Percentiles rank a stretch among this genome's conserved stretches.
phyloP scores from a whole-genome alignment of 2,888 invertebrate species.

The Drosophila stalkeri region DNA sequence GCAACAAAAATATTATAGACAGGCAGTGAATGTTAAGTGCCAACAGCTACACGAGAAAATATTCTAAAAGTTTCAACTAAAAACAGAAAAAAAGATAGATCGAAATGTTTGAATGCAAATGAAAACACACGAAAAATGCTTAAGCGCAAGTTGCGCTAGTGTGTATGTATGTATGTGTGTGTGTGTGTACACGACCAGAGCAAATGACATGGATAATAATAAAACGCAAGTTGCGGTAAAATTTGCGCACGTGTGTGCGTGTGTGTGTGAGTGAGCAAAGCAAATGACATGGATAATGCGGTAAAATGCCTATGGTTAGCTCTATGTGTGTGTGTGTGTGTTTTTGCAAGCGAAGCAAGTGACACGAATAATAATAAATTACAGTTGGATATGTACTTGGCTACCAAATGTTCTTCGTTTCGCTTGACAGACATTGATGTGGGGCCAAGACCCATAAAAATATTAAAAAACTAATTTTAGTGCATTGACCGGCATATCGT shows the following conservation, averaged over 20 bases:
- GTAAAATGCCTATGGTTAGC: conserved; percentile 9
- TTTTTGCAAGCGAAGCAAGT: conserved; percentile 35
- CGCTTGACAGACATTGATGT: conserved; percentile 57
- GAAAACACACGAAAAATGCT: conserved; percentile 54
- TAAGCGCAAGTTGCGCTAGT: conserved; percentile 30
- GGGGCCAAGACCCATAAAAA: conserved; percentile 46
- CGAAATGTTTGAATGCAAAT: conserved; percentile 54
- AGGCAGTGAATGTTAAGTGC: conserved; percentile 77
- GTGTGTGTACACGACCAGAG: conserved; percentile 12
- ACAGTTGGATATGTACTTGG: conserved; percentile 53
- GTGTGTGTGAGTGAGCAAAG: neutral
- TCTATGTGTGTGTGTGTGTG: neutral
- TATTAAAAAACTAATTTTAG: conserved; percentile 69
- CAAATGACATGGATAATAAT: conserved; percentile 59
- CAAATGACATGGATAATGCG: conserved; percentile 13
- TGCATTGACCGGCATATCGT: conserved; percentile 67
- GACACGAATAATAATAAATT: conserved; percentile 63
- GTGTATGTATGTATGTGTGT: neutral
- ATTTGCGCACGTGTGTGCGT: neutral
- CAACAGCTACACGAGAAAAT: conserved; percentile 69
- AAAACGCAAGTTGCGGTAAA: conserved; percentile 33
- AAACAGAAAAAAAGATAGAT: conserved; percentile 22
- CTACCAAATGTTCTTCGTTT: conserved; percentile 56
- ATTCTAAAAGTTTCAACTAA: conserved; percentile 56
- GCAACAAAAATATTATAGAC: conserved; percentile 52